Conservation (phyloP, 2,113 vertebrate genomes). For the Hemibagrus wyckioides region DNA sequence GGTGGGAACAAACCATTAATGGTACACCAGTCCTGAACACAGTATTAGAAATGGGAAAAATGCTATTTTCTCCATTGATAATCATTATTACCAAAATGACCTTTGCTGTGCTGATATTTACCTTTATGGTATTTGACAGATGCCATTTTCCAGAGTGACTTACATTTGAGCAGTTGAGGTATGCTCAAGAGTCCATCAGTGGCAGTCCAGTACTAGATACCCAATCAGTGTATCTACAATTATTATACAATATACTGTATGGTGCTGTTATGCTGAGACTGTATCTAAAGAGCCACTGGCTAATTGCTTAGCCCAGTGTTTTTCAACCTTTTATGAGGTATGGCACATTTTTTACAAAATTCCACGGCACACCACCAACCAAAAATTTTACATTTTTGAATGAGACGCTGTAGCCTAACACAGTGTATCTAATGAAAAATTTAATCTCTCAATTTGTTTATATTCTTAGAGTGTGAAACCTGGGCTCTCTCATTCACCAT, state of each 20-base stretch:
- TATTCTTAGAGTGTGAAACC: no score
- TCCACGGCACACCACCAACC: no score
- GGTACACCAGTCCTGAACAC: neutral
- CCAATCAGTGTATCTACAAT: neutral
- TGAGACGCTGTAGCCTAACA: no score
- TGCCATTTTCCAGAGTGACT: no score
- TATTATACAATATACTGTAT: neutral
- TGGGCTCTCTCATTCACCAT: no score
- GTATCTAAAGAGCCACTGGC: conserved; percentile 19
- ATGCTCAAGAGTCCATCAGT: neutral
- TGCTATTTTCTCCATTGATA: neutral
- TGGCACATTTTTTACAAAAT: no score
- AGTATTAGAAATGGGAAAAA: neutral
- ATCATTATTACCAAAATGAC: neutral
- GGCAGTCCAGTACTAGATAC: neutral
- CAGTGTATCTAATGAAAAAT: no score
- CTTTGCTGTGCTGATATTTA: neutral
- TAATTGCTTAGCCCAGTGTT: conserved; percentile 66
- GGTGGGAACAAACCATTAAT: neutral
- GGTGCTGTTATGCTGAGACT: neutral
- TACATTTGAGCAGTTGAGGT: neutral
- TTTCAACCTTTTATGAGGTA: no score
- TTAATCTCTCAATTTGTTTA: no score
- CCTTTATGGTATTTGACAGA: neutral
- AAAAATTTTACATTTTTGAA: no score